Evolutionary conservation across 2,888 invertebrate species (phyloP), one percentile per base, ranked within the genome.

Genomic region (Azorinus chamasolen): DNA sequence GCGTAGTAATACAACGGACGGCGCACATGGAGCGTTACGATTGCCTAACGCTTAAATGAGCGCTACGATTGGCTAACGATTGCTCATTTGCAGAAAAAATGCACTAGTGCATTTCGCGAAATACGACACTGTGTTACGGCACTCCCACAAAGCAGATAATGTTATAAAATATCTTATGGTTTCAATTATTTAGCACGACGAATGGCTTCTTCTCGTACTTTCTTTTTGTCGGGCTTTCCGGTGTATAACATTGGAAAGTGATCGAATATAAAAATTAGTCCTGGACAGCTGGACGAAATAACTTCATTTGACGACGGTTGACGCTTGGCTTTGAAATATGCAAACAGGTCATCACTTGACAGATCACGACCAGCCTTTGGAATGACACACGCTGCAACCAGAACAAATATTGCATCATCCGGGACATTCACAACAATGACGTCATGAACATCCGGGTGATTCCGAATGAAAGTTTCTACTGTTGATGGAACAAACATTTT

Each of bases 371-470:
- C 66, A 16, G 71, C 51, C 20, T 71, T 63, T 37, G 58, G 57
- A 32, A 71, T 46, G 12, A 77, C 66, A 50, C 76, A 77, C 57
- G 76, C 71, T 39, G 66, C 71, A 2, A 63, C 66, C 8, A 66
- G 22, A n/a, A 46, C 64, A 32, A 71, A 77, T n/a, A 20, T 43
- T 2, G 51, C 43, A 2, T 24, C 61, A 50, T 70, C 66, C 5
- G 71, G 66, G 3, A 77, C 51, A 0, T 71, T 41, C 3, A 77
- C 63, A 22, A 66, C 71, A 20, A 77, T 32, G 14, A 63, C 62
- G 46, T 77, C 76, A n/a, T 57, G n/a, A 4, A 77, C 71, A 53
- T 55, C 76, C 16, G 71, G 76, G 37, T 76, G 71, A 1, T 41
- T 61, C 32, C 66, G 71, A 0, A 77, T 53, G 22, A 66, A 32